phyloP scores from a whole-genome alignment of 2,797 vertebrate genomes.

The Alfaro cultratus region DNA sequence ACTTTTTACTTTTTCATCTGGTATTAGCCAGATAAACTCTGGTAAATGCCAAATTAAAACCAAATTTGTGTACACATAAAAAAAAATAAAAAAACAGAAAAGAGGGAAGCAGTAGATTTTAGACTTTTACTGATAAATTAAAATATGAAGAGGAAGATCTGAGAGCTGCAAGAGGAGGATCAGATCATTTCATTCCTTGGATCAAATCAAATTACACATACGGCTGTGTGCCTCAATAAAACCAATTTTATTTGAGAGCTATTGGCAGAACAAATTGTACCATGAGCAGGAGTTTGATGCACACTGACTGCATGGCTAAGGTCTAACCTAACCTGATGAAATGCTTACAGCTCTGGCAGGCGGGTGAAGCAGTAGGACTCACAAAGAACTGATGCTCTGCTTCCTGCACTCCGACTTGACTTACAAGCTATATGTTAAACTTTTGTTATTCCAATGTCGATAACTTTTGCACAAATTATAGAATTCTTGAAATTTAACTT shows the following conservation, averaged over 20 bases:
- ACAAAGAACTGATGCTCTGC: not conserved
- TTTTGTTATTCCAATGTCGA: not conserved
- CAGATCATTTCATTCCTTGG: not conserved
- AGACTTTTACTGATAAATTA: not conserved
- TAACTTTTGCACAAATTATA: not conserved
- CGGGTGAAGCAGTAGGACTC: not conserved
- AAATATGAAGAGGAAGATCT: not conserved
- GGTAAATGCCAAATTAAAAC: not conserved
- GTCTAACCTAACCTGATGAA: not conserved
- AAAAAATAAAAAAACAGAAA: not conserved
- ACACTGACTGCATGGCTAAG: not conserved
- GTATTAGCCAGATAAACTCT: not conserved
- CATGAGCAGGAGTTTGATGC: not conserved
- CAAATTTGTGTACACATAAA: not conserved
- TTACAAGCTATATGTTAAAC: not conserved
- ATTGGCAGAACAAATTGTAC: not conserved
- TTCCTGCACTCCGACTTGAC: not conserved
- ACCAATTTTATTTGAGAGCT: not conserved
- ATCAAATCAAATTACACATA: not conserved
- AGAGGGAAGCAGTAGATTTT: not conserved
- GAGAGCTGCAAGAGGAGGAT: not conserved
- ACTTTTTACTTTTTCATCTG: not conserved
- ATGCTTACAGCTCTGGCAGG: not conserved
- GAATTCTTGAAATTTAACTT: not conserved
- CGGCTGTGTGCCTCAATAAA: not conserved